Conservation (phyloP, 2,888 invertebrate genomes). For the Neoascia interrupta region DNA sequence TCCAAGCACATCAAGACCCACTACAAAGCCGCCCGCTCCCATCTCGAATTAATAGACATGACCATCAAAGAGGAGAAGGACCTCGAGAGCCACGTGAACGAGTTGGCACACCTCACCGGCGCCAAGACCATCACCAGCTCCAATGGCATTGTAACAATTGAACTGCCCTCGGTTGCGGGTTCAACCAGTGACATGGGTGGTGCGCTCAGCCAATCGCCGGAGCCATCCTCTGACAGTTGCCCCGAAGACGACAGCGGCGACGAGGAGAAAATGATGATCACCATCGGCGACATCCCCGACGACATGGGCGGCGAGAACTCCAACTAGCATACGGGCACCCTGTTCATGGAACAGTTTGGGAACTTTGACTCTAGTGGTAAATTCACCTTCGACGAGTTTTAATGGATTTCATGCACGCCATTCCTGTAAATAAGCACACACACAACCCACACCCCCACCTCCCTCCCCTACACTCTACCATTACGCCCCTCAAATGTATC, state of each 20-base stretch:
- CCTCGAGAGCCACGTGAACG: slow-evolving; percentile 34
- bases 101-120: slow-evolving; percentile 43
- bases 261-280: slow-evolving; percentile 78
- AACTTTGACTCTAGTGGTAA: slow-evolving; percentile 61
- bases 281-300: slow-evolving; percentile 72
- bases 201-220: slow-evolving; percentile 66
- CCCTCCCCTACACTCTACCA: not conserved
- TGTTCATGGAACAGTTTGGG: slow-evolving; percentile 78
- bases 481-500: slow-evolving; percentile 8
- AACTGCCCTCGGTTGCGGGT: slow-evolving; percentile 77
- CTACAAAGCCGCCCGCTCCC: slow-evolving; percentile 82
- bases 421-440: slow-evolving; percentile 57
- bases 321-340: slow-evolving; percentile 79
- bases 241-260: slow-evolving; percentile 75
- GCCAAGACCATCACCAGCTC: slow-evolving; percentile 75
- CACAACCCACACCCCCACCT: not conserved
- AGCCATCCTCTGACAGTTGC: slow-evolving; percentile 69
- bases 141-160: slow-evolving; percentile 76
- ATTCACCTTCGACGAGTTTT: slow-evolving; percentile 77
- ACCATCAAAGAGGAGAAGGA: slow-evolving; percentile 75
- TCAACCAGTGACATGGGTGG: slow-evolving; percentile 72
- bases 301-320: slow-evolving; percentile 75
- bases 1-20: slow-evolving; percentile 95
- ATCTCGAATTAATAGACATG: slow-evolving; percentile 75
- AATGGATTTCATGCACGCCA: slow-evolving; percentile 69